Base-by-base conservation (phyloP, 2,797 vertebrate genomes). In the Picus viridis region DNA sequence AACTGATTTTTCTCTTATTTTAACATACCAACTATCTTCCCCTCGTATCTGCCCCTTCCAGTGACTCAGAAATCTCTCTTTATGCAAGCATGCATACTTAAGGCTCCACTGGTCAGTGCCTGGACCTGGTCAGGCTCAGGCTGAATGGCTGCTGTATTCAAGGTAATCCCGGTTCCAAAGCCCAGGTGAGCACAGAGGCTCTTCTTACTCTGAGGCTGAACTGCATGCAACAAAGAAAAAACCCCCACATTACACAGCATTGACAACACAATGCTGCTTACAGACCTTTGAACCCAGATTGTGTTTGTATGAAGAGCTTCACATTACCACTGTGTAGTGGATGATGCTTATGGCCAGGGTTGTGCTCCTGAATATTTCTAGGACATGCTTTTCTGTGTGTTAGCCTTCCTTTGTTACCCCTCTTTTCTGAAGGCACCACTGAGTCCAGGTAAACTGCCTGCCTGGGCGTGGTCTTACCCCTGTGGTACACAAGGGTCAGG, bases 1-100 rank as follows among this genome's bases (percentile, higher is more conserved):
- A 68, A 90, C 62, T 87, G 26, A 83, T 58, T 49, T 95, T 89
- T 77, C 17, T 76, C 53, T 69, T 74, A 23, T 83, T 91, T 93
- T 83, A 61, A 89, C 22, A 32, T 24, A 54, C 36, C 23, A 69
- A 18, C 13, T n/a, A 8, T 75, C 79, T 78, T 36, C n/a, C 39
- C 10, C 30, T 63, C 47, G 34, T 75, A 71, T 72, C 76, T 78
- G 41, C 32, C 32, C 10, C n/a, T 63, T 43, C 39, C 73, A 71
- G 57, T 2, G 7, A 47, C 12, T 73, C 27, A 17, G 24, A 57
- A 91, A 81, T 86, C 59, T 53, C 26, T 86, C 59, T 63, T 81
- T 32, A 87, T 73, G 67, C 41, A 86, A 71, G 43, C 43, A 76
- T 54, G 57, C 45, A 58, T 47, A 41, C 58, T 89, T 80, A 65